Evolutionary conservation across 1,140 invertebrate species (phyloP), one percentile per base, ranked within the genome.

Genomic region (Drosophila gunungcola): DNA sequence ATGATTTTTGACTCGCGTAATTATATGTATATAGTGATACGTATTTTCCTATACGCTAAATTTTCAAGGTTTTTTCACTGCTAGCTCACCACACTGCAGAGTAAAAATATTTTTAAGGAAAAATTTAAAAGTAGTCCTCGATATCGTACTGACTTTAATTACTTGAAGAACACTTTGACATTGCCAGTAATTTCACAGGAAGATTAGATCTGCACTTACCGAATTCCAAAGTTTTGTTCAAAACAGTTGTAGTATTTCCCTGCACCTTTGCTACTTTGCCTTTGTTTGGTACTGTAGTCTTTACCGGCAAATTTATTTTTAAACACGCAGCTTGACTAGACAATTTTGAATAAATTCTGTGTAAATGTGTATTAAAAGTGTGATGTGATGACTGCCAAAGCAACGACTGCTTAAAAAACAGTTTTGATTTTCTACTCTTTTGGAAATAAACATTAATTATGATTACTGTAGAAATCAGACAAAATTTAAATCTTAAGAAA

Each of bases 291-390:
- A 25, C 32, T 45, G 21, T 67, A n/a, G 16, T 34, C 46, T 65
- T 27, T 27, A 51, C 45, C 34, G 58, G 36, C 29, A 63, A 61
- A 32, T 32, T 21, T 27, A 38, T 41, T 42, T 51, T 9, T 38
- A 43, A 65, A 65, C 27, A 21, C 27, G 13, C 7, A n/a, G 21
- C 60, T 43, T 68, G 64, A 68, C 64, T 65, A 60, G 64, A 51
- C 51, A 65, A 51, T 65, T 67, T 64, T 12, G 60, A 46, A 67
- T 43, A 38, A 36, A 68, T 51, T 32, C 42, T 34, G 12, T 32
- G 54, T n/a, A 13, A 36, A 36, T 12, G 36, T 42, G 36, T 51
- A 9, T n/a, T 5, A n/a, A 45, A 45, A 12, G 46, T 52, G 36
- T 65, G 45, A 64, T 27, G 29, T 65, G 29, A 11, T 65, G 64